phyloP scores from a whole-genome alignment of 2,888 invertebrate species.

The Oscheius sp. region DNA sequence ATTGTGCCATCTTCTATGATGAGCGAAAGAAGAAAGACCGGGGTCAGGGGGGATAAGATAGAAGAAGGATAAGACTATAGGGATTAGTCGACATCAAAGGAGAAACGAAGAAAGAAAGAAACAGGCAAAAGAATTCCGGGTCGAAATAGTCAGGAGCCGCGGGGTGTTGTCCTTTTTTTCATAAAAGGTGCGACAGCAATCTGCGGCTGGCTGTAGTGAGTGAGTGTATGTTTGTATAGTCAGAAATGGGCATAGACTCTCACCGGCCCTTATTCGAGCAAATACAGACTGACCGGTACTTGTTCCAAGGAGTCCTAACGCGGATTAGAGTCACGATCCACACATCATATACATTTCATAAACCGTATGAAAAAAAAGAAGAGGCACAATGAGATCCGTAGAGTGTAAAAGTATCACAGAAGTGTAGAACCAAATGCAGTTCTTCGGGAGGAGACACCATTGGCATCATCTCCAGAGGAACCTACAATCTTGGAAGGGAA shows the following conservation, averaged over 20 bases:
- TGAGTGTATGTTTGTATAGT: conserved; percentile 27
- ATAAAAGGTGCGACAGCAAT: conserved; percentile 9
- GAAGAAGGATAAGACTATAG: too few relatives aligned
- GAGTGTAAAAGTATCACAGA: not conserved
- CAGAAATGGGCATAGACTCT: conserved; percentile 29
- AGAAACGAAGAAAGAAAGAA: not conserved
- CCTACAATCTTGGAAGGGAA: not conserved
- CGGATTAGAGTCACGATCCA: conserved; percentile 14
- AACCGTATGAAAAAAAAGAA: not conserved
- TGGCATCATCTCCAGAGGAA: not conserved
- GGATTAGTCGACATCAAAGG: not conserved
- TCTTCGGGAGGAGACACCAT: conserved; percentile 3
- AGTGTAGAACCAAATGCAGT: conserved; percentile 4
- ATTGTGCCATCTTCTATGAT: not conserved
- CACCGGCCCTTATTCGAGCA: conserved; percentile 26
- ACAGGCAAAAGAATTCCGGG: not conserved
- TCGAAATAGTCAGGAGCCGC: too few relatives aligned
- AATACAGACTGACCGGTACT: conserved; percentile 30
- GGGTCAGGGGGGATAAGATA: not conserved
- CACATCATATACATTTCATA: too few relatives aligned
- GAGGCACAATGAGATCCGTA: not conserved
- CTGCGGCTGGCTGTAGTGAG: conserved; percentile 7
- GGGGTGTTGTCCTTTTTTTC: not conserved
- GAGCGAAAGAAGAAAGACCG: not conserved
- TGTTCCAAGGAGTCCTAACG: conserved; percentile 21